Conservation (phyloP, 2,888 invertebrate species). For the Deilephila elpenor region DNA sequence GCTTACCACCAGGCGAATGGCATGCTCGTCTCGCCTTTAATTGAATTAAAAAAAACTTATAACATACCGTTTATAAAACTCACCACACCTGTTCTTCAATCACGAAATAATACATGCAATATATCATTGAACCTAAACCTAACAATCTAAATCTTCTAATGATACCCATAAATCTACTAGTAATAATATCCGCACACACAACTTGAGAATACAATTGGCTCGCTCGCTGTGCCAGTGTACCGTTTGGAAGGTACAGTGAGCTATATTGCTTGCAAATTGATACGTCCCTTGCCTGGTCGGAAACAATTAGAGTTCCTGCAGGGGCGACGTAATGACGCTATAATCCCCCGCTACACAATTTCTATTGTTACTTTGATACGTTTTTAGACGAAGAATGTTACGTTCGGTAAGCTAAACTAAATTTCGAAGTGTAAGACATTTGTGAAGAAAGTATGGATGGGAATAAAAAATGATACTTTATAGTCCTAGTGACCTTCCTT, state of each 20-base stretch:
- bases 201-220: constrained; percentile 29
- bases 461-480: too few relatives aligned
- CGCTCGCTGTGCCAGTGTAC: constrained; percentile 28
- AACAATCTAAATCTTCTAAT: too few relatives aligned
- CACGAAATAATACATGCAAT: neutral
- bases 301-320: constrained; percentile 69
- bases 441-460: too few relatives aligned
- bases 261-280: constrained; percentile 75
- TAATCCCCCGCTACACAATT: constrained; percentile 30
- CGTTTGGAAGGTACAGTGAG: constrained; percentile 44
- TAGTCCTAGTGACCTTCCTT: too few relatives aligned
- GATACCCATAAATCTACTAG: neutral
- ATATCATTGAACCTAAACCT: neutral
- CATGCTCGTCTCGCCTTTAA: too few relatives aligned
- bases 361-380: constrained; percentile 21
- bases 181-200: neutral
- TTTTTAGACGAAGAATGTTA: neutral
- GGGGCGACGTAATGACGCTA: constrained; percentile 59
- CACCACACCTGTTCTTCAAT: neutral
- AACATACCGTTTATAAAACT: too few relatives aligned
- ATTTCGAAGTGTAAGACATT: too few relatives aligned
- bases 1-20: too few relatives aligned
- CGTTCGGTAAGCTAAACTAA: too few relatives aligned
- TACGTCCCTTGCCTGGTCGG: constrained; percentile 49
- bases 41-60: too few relatives aligned